Evolutionary conservation across 1,140 invertebrate genomes (phyloP), one percentile per base, ranked within the genome.

Genomic region (Bombus pyrosoma): DNA sequence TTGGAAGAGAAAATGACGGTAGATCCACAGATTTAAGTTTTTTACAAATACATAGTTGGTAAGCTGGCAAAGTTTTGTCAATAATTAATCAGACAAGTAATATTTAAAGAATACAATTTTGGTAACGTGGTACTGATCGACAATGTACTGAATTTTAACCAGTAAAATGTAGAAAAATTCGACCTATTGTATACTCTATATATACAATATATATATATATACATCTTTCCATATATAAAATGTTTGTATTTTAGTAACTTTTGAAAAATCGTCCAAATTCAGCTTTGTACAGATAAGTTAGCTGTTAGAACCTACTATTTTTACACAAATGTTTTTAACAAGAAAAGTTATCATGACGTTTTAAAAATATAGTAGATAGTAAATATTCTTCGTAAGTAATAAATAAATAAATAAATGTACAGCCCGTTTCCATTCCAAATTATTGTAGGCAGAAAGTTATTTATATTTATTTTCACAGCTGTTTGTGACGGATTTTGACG

Each of bases 401-500:
- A 53, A 53, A 53, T 53, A 22, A 53, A 47, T 47, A 47, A 47
- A 18, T 62, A 62, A 1, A 12, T n/a, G 3, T 62, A 62, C 25
- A 13, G 10, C 12, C 10, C 28, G 4, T 62, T 62, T 62, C 28
- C 3, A 13, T 62, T 34, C 15, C 0, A 66, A 34, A 34, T n/a
- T 18, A 66, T 34, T 8, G 8, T 8, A 15, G 15, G 8, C 32
- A 66, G 64, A 66, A 66, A 66, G 32, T 66, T 66, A 66, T 34
- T 34, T 69, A 69, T 69, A 69, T 69, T 37, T 32, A 68, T 25
- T 69, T 69, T 69, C 66, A 25, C 32, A 69, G 66, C 32, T 69
- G 34, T 25, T 69, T 10, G 22, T 69, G 66, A 25, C 66, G 18
- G 34, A 62, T n/a, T 62, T 62, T 62, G 59, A 69, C 22, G 34